Evolutionary conservation across 92 coral and sea anemone genomes (phyloP).

Genomic region (Umimayanthus kanabou): DNA sequence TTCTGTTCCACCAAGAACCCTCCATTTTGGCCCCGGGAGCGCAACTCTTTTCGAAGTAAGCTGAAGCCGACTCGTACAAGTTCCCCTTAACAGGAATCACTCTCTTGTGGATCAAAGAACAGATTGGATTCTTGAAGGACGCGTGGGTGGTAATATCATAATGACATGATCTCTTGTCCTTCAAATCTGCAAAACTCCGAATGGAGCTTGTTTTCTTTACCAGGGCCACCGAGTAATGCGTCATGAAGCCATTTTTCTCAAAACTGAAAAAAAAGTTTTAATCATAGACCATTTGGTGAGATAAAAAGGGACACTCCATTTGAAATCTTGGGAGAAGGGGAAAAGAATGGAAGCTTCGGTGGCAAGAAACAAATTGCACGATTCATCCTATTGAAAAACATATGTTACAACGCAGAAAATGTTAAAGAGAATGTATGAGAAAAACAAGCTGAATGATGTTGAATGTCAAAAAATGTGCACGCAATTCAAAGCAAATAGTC

Average conservation of each 20-base stretch:
- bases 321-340: too few species aligned
- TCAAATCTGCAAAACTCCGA: constrained; percentile 34
- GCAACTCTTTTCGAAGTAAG: constrained; percentile 56
- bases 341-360: too few species aligned
- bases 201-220: constrained; percentile 29
- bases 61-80: constrained; percentile 56
- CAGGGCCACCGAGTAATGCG: constrained; percentile 55
- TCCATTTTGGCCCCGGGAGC: constrained; percentile 50
- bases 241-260: constrained; percentile 5
- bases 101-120: constrained; percentile 51
- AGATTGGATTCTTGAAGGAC: constrained; percentile 60
- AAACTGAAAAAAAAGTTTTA: not conserved
- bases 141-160: constrained; percentile 48
- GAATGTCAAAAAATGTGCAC: too few species aligned
- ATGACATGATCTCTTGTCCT: constrained; percentile 51
- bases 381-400: too few species aligned
- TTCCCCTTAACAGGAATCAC: constrained; percentile 47
- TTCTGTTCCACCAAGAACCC: constrained; percentile 30
- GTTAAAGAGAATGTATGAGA: too few species aligned
- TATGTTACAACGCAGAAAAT: too few species aligned
- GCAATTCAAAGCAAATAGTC: too few species aligned
- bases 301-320: too few species aligned
- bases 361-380: too few species aligned
- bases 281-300: not conserved
- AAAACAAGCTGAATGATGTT: too few species aligned